Evolutionary conservation across 2,113 vertebrate genomes (phyloP).

Genomic region (Merops nubicus): DNA sequence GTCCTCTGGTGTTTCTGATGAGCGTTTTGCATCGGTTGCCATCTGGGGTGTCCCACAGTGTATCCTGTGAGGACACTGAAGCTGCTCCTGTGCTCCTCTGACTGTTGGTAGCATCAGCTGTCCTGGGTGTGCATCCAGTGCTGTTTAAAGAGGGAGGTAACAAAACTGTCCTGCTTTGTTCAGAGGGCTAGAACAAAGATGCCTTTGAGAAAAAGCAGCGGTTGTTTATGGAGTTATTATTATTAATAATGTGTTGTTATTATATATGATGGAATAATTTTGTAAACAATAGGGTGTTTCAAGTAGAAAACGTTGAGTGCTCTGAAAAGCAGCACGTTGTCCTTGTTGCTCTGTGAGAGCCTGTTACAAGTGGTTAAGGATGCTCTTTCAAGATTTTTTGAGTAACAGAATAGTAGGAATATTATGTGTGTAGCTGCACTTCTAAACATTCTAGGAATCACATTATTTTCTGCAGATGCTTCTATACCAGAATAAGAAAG

Average conservation of each 20-base stretch:
- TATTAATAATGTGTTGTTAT: no score
- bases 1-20: neutral
- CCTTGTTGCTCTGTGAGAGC: neutral
- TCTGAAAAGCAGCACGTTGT: neutral
- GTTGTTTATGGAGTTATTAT: no score
- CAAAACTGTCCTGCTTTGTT: neutral
- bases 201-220: neutral
- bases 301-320: neutral
- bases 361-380: neutral
- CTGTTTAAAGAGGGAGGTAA: neutral
- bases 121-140: neutral
- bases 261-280: neutral
- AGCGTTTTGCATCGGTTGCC: neutral
- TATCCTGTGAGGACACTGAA: neutral
- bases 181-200: neutral
- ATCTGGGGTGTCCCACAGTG: neutral
- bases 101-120: neutral
- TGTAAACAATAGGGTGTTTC: neutral
- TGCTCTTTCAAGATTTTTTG: neutral
- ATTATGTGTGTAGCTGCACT: neutral
- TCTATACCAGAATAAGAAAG: neutral
- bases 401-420: neutral
- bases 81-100: fast-evolving
- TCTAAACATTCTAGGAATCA: neutral
- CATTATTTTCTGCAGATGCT: neutral